Base-by-base conservation (phyloP, 2,888 invertebrate genomes). In the Hydropsyche betteni region DNA sequence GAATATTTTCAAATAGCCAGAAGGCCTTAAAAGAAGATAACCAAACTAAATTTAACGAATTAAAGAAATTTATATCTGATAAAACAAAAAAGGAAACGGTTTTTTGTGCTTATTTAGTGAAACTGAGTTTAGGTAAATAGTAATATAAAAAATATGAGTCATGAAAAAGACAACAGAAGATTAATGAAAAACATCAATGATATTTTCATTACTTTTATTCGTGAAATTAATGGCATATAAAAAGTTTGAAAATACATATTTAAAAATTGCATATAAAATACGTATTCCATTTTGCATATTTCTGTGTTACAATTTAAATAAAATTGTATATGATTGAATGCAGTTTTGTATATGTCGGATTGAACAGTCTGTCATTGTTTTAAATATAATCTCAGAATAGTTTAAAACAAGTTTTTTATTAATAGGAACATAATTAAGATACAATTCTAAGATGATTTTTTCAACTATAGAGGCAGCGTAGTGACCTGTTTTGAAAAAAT, bases 291-390 rank as follows among this genome's bases (percentile, higher is more conserved):
- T 24, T 24, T 24, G 24, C 24, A 24, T 24, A 24, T 24, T 24
- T 24, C 2, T 24, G 24, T 24, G 2, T 24, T 24, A 24, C 24
- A 24, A 24, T 24, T 24, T 24, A 2, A 24, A 24, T 24, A 2
- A 24, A 2, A 24, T 24, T 24, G 24, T 24, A 24, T 24, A 24
- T 1, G 73, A 75, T 33, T 76, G 53, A 75, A 73, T 75, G 36
- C 69, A 78, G 14, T 74, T 71, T 74, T 72, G 74, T 10, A 76
- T 76, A 64, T 76, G 68, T 34, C 76, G 75, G 50, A 78, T 24
- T n/a, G n/a, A n/a, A 58, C 78, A 75, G 10, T 78, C 76, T 64
- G 76, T 78, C 76, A 76, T 78, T n/a, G 76, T 74, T 68, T 76
- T 78, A 58, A 75, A 78, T 50, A 76, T 76, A 12, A 75, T 53